These are phyloP conservation scores for Sturnus vulgaris DNA, from an alignment of 2,113 vertebrate genomes.

Conservation along the genomic window DNA sequence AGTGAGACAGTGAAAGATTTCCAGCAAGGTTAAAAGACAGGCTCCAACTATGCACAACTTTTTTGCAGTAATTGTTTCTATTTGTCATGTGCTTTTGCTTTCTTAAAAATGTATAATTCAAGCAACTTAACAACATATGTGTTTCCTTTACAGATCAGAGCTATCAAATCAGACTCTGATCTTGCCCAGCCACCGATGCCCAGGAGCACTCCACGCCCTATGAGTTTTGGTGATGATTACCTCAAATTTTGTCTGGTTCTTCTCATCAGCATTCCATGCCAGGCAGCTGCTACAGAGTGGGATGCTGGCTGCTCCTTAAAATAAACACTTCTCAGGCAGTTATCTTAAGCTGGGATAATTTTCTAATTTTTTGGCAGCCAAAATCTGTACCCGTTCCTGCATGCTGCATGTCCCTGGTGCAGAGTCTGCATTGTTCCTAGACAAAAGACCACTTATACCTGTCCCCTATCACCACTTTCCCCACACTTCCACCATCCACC, in stretches of 20 bases:
- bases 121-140: neutral
- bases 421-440: neutral
- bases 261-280: neutral
- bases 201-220: accelerated
- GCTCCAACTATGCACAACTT: neutral
- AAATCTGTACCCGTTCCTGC: neutral
- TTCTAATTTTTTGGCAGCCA: accelerated
- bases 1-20: neutral
- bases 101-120: neutral
- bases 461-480: neutral
- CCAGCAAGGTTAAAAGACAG: neutral
- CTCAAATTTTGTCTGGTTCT: neutral
- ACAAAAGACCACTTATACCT: neutral
- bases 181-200: neutral
- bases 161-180: neutral
- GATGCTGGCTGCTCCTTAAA: neutral
- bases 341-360: neutral
- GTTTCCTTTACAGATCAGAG: neutral
- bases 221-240: neutral
- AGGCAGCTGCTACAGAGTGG: neutral
- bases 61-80: neutral
- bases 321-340: neutral
- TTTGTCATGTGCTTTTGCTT: neutral
- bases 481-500: too few relatives aligned
- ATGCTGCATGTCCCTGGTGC: neutral